Conservation (phyloP, 2,113 vertebrate genomes). For the Donacobius atricapilla region DNA sequence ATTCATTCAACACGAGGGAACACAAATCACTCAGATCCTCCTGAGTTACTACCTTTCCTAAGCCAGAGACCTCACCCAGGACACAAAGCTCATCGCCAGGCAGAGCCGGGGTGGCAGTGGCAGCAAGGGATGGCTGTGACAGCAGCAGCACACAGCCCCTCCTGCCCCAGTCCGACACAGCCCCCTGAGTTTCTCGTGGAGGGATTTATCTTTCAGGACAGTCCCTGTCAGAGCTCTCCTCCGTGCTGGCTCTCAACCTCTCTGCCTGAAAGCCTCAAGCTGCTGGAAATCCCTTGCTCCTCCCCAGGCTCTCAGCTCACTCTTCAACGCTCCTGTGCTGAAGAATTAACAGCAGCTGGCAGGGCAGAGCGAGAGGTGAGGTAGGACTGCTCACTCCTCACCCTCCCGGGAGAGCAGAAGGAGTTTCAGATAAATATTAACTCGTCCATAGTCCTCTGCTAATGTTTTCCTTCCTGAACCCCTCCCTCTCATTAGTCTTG, state of each 20-base stretch:
- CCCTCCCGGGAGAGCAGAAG: not conserved
- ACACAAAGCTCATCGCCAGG: not conserved
- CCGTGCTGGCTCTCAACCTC: not conserved
- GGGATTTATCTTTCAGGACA: not conserved
- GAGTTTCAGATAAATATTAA: not conserved
- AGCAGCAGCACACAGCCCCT: not conserved
- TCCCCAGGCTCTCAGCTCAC: not conserved
- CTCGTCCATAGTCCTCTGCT: not conserved
- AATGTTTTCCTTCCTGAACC: not conserved
- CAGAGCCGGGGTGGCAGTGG: not conserved
- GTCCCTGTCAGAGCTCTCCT: not conserved
- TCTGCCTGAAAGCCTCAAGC: not conserved
- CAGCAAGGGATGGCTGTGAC: not conserved
- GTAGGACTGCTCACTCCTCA: not conserved
- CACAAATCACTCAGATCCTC: not conserved
- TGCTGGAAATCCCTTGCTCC: not conserved
- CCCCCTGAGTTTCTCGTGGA: fast-evolving
- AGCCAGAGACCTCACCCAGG: not conserved
- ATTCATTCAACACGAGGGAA: not conserved
- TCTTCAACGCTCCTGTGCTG: not conserved
- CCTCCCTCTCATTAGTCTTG: not conserved
- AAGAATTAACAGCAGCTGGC: conserved; percentile 11
- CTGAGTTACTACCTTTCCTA: not conserved
- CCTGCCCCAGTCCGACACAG: not conserved
- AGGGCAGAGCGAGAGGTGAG: not conserved